Conservation (phyloP, 2,797 vertebrate species). For the Syngnathus rostellatus region DNA sequence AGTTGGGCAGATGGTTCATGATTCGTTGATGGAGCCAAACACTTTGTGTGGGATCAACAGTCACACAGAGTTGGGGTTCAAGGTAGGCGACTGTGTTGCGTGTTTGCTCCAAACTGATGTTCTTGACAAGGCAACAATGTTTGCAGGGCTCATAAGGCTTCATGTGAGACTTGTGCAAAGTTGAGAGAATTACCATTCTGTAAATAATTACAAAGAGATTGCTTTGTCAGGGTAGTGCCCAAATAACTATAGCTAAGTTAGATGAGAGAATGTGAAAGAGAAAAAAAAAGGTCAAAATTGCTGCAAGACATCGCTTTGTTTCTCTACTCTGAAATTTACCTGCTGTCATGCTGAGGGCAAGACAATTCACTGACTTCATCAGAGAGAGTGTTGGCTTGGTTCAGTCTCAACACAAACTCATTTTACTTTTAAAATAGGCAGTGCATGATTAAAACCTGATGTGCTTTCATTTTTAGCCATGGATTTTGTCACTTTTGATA, state of each 20-base stretch:
- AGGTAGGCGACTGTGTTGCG: conserved; percentile 10
- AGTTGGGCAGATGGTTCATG: conserved; percentile 59
- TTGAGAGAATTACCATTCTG: conserved; percentile 20
- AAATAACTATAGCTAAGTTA: conserved; percentile 25
- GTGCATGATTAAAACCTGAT: not conserved
- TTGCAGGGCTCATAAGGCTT: conserved; percentile 17
- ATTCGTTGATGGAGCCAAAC: conserved; percentile 56
- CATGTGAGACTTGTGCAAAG: conserved; percentile 24
- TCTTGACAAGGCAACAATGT: conserved; percentile 33
- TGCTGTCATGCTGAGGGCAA: conserved; percentile 20
- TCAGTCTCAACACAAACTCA: conserved; percentile 27
- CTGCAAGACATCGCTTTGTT: conserved; percentile 40
- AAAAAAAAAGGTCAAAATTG: conserved; percentile 31
- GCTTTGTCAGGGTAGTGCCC: conserved; percentile 28
- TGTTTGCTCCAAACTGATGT: conserved; percentile 25
- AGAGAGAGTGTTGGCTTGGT: conserved; percentile 27
- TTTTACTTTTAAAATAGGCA: conserved; percentile 18
- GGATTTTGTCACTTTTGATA: not conserved
- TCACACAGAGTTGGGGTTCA: conserved; percentile 23
- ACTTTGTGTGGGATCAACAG: conserved; percentile 22
- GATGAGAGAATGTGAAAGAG: conserved; percentile 24
- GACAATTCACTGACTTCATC: conserved; percentile 39
- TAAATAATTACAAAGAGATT: conserved; percentile 32
- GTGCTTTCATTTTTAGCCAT: not conserved
- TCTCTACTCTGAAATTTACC: conserved; percentile 35